Conservation (phyloP, 2,113 vertebrate genomes). For the Coryphaenoides rupestris region DNA sequence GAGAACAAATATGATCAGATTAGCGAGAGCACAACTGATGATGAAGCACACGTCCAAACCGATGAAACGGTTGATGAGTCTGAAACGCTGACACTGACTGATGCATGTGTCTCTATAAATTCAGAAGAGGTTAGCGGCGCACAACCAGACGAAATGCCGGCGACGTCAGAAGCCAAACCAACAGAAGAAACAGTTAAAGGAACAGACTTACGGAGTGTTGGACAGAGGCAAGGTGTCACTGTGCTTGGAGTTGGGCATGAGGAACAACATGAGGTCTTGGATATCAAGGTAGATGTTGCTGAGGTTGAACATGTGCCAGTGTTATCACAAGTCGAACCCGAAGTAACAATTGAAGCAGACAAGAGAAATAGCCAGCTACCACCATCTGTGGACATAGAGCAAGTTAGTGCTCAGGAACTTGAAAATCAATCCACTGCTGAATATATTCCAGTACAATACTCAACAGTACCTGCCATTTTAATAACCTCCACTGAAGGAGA, state of each 20-base stretch:
- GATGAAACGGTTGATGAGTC: conserved; percentile 13
- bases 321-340: background rate
- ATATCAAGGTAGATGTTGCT: background rate
- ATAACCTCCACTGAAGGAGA: background rate
- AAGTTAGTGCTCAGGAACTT: background rate
- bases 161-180: no score
- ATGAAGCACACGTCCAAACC: conserved; percentile 25
- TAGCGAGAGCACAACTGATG: conserved; percentile 9
- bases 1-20: conserved; percentile 15
- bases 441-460: conserved; percentile 4
- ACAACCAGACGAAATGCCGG: no score
- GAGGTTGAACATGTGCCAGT: background rate
- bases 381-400: background rate
- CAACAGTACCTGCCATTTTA: background rate
- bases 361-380: background rate
- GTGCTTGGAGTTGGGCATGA: no score
- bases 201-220: no score
- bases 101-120: conserved; percentile 6
- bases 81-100: conserved; percentile 7
- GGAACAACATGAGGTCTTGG: no score
- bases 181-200: no score
- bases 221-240: no score
- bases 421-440: conserved; percentile 15
- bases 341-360: conserved; percentile 3
- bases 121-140: conserved; percentile 1